Evolutionary conservation across 2,113 vertebrate genomes (phyloP).

Genomic region (Triplophysa tibetana): DNA sequence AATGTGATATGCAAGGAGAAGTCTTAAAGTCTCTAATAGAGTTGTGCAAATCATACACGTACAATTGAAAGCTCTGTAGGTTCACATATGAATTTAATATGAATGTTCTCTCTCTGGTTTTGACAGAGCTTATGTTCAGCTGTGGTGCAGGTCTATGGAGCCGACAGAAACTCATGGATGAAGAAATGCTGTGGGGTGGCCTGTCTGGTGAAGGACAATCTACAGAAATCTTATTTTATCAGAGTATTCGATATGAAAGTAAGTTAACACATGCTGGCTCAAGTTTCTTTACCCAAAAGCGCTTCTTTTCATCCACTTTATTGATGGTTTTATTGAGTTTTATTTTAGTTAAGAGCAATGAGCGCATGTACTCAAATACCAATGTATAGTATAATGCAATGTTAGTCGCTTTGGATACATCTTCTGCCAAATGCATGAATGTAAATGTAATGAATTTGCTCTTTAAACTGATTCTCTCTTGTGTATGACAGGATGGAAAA

Average conservation of each 20-base stretch:
- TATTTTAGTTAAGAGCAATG: not conserved
- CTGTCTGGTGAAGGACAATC: conserved; percentile 97
- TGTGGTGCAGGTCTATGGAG: conserved; percentile 89
- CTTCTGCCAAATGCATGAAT: no score
- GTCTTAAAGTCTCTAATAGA: no score
- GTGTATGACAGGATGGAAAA: conserved; percentile 81
- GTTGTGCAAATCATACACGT: no score
- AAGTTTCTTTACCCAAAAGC: not conserved
- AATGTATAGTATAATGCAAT: no score
- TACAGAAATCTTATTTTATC: conserved; percentile 92
- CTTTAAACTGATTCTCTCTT: not conserved
- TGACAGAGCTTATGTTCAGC: conserved; percentile 85
- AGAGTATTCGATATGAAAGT: conserved; percentile 95
- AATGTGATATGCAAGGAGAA: no score
- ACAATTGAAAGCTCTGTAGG: no score
- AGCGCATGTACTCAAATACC: no score
- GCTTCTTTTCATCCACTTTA: not conserved
- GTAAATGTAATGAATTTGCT: not conserved
- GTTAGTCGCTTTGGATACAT: no score
- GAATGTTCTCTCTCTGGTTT: not conserved
- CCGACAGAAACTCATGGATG: conserved; percentile 89
- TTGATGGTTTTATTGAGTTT: not conserved
- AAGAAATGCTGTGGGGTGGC: conserved; percentile 94
- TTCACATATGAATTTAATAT: not conserved
- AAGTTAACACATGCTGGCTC: conserved; percentile 42